A percentile compares a stretch with the other conserved stretches of the same genome.
These are phyloP conservation scores for Pangasianodon gigas DNA, from an alignment of 2,113 vertebrate genomes.

Conservation along the genomic window DNA sequence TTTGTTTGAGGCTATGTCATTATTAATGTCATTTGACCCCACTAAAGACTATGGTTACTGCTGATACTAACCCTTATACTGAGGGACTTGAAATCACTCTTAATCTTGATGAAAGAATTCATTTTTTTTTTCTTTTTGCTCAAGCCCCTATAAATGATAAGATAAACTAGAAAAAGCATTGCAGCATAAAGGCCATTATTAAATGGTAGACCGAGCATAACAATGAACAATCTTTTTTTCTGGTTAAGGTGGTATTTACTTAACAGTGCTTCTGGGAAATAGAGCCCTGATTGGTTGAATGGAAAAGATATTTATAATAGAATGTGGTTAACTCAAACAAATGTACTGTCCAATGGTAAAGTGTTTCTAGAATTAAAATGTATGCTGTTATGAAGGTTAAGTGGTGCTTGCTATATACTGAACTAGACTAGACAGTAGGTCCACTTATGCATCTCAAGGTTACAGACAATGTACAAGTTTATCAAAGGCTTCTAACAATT, in stretches of 20 bases:
- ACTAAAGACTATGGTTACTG: not conserved
- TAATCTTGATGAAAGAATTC: not conserved
- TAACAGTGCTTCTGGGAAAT: not conserved
- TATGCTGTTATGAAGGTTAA: not conserved
- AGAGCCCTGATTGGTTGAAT: not conserved
- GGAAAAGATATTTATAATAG: not conserved
- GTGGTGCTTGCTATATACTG: not conserved
- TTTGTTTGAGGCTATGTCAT: not conserved
- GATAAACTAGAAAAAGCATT: not conserved
- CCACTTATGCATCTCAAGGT: not conserved
- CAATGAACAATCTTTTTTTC: not conserved
- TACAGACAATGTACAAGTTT: not conserved
- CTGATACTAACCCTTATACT: not conserved
- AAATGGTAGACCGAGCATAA: not conserved
- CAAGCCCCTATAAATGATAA: not conserved
- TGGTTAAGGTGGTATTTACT: not conserved
- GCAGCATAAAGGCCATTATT: not conserved
- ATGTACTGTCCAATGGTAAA: not conserved
- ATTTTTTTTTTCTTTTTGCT: not conserved
- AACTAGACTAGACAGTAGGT: not conserved
- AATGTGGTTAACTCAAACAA: not conserved
- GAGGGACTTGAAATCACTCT: not conserved
- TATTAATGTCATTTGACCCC: not conserved
- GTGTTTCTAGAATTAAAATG: not conserved
- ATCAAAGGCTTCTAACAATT: not conserved